A percentile compares a stretch with the other conserved stretches of the same genome.
phyloP scores from a whole-genome alignment of 2,113 vertebrate species.

The Corythornis madagascariensis region DNA sequence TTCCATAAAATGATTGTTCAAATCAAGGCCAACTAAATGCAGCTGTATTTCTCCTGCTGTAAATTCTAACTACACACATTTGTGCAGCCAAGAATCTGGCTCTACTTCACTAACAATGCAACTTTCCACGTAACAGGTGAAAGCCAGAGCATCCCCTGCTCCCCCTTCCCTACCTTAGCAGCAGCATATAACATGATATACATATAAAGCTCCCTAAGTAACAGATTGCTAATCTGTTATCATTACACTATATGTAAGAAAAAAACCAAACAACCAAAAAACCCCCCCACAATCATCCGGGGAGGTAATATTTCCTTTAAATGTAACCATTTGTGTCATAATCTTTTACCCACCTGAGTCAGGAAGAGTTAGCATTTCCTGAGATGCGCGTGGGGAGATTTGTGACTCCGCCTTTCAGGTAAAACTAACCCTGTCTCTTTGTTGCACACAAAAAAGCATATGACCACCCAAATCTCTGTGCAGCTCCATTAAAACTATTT shows the following conservation, averaged over 20 bases:
- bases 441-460: neutral
- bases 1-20: neutral
- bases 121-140: neutral
- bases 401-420: neutral
- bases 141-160: neutral
- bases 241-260: neutral
- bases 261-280: neutral
- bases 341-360: neutral
- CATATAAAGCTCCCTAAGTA: neutral
- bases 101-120: neutral
- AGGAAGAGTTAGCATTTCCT: conserved; percentile 9
- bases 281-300: neutral
- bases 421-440: conserved; percentile 19
- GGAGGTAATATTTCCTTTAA: neutral
- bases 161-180: neutral
- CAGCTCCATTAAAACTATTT: conserved; percentile 2
- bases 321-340: neutral
- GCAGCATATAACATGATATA: fast-evolving
- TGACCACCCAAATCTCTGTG: conserved; percentile 1
- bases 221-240: neutral
- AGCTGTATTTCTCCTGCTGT: neutral
- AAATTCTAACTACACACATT: neutral
- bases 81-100: neutral
- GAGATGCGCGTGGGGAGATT: conserved; percentile 13
- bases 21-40: neutral